Conservation (phyloP, 2,797 vertebrate genomes). For the Yasuhikotakia modesta region DNA sequence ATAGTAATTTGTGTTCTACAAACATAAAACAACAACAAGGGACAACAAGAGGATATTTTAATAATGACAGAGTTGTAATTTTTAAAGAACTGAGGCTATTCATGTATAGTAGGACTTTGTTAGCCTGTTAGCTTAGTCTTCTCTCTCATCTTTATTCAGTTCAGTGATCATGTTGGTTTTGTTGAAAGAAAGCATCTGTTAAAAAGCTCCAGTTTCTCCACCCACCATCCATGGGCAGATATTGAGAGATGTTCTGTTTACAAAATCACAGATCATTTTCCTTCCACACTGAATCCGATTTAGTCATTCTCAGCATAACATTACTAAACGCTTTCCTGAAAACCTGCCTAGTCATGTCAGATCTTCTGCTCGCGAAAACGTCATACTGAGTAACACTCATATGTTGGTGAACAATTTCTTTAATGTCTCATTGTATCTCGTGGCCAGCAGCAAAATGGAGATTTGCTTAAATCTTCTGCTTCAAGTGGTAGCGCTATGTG, state of each 20-base stretch:
- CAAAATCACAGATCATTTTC: constrained; percentile 20
- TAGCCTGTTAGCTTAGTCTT: not conserved
- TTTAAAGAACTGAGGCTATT: not conserved
- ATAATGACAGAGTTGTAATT: too few species aligned
- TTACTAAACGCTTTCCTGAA: not conserved
- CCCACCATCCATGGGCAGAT: constrained; percentile 10
- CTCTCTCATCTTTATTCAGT: not conserved
- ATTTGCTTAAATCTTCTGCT: too few species aligned
- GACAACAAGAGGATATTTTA: too few species aligned
- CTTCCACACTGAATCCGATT: not conserved
- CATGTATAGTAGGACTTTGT: not conserved
- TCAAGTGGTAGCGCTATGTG: too few species aligned
- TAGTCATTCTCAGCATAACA: constrained; percentile 9
- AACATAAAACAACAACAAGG: too few species aligned
- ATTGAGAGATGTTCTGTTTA: constrained; percentile 19
- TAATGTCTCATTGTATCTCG: too few species aligned
- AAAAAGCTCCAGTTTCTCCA: not conserved
- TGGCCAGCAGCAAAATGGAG: too few species aligned
- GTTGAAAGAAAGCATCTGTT: not conserved
- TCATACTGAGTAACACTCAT: not conserved
- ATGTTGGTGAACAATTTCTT: too few species aligned
- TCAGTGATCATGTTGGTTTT: constrained; percentile 11
- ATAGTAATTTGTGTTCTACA: too few species aligned
- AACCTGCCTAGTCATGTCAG: constrained; percentile 7
- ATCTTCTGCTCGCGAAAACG: not conserved